Base-by-base conservation (phyloP, 2,113 vertebrate species). In the Zapus hudsonius region DNA sequence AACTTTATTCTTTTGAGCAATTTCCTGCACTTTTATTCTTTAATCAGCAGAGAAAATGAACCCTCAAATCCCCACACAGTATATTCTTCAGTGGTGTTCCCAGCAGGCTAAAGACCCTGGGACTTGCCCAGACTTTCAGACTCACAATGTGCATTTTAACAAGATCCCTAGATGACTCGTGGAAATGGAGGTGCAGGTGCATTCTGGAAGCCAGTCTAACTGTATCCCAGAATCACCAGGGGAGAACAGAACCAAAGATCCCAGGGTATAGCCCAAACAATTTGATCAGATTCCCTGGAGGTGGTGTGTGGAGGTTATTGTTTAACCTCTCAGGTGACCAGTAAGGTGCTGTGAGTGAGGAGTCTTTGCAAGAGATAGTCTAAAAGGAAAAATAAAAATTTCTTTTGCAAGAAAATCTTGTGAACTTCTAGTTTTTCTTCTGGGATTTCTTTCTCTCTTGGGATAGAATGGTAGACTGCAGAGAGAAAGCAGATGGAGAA, bases 351-450 rank as follows among this genome's bases (percentile, higher is more conserved):
- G 7, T 42, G 22, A 61, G 66, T 33, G 33, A 83, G 36, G 42
- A 4, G 22, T 67, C 36, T 88, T 81, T 22, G 5, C 33, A 86
- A 92, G 36, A 15, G 25, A 59, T 59, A 69, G 79, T 59, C 59
- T 85, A 82, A 93, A 92, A 89, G 52, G 25, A 66, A 87, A 82
- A 89, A 36, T 38, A 64, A 64, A 52, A 66, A 3, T 38, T 44
- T 72, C 2, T 47, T 63, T 72, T 92, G 29, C 69, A 59, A 76
- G 29, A 47, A 64, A 40, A 64, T 63, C 52, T 61, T 84, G 25
- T 69, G 27, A 81, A 16, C 75, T 52, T 57, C 29, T 72, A 78
- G 74, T 72, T 66, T 31, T n/a, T 22, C 61, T 84, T 55, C 15
- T 63, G 66, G 22, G 36, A 27, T 86, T 84, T 79, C 12, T 83